Evolutionary conservation across 2,797 vertebrate species (phyloP), one percentile per base, ranked within the genome.

Genomic region (Oophaga sylvatica): DNA sequence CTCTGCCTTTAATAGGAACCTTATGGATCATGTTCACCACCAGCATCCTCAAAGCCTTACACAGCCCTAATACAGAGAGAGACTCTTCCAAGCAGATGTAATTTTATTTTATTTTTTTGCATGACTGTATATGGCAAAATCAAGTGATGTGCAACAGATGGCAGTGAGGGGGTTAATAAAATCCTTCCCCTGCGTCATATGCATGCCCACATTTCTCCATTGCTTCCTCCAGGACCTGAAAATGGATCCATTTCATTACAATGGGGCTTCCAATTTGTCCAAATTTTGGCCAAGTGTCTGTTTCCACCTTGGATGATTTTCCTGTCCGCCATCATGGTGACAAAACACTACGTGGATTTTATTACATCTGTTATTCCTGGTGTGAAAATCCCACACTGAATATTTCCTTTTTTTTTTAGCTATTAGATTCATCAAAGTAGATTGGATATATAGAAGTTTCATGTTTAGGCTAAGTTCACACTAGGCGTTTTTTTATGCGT

Each of bases 1-100:
- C 26, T 13, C 75, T 77, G 48, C 63, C 22, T 20, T 6, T 79
- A 67, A 80, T 86, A 41, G 53, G 13, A 83, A 73, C 81, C 81
- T 73, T 60, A 73, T 83, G 81, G 6, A 73, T 71, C 13, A 31
- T 71, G 15, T 19, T 67, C 56, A 59, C 53, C 4, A 57, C 53
- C 4, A 57, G 22, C 73, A 48, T 56, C 20, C 19, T 48, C 73
- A n/a, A 19, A 77, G 75, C 45, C 35, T 10, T 20, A 19, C 35
- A 75, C 31, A 20, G 71, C 20, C 53, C 16, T 79, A 57, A 29
- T 79, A 1, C 35, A 31, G 59, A 17, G 29, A 20, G 76, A 41
- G 12, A 15, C 17, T 80, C 26, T 35, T 65, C 19, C 31, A 62
- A 48, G 26, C 20, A 29, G 35, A 15, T 20, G 26, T 19, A 4